Conservation (phyloP, 2,113 vertebrate genomes). For the Siniperca chuatsi region DNA sequence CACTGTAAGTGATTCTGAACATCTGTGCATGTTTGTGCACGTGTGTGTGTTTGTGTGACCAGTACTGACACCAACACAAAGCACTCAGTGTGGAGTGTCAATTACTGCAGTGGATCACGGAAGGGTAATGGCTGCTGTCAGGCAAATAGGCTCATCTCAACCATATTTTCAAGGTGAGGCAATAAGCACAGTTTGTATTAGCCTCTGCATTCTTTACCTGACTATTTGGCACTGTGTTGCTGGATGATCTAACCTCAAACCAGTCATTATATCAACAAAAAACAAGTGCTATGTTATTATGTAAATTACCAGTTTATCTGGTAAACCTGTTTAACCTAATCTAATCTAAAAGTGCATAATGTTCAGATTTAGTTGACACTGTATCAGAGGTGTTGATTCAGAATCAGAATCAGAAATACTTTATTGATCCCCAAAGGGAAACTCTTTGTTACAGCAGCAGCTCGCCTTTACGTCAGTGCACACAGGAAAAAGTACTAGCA, state of each 20-base stretch:
- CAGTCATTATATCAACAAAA: not conserved
- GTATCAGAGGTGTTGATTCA: not conserved
- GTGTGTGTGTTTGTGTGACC: not conserved
- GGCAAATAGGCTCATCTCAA: conserved; percentile 5
- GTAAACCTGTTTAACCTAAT: not conserved
- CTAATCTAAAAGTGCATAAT: not conserved
- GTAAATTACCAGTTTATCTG: not conserved
- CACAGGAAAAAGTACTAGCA: too few species aligned
- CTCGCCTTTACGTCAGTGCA: too few species aligned
- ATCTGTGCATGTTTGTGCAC: conserved; percentile 9
- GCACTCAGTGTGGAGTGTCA: not conserved
- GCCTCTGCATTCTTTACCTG: not conserved
- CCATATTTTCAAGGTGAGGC: not conserved
- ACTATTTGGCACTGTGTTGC: not conserved
- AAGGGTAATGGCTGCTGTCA: conserved; percentile 9
- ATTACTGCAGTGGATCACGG: conserved; percentile 12
- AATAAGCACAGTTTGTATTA: not conserved
- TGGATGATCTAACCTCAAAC: not conserved
- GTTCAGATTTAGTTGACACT: not conserved
- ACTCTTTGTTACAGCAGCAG: too few species aligned
- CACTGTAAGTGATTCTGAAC: conserved; percentile 13
- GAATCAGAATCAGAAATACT: too few species aligned
- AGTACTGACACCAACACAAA: not conserved
- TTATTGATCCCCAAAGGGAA: too few species aligned
- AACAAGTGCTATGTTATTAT: not conserved